Evolutionary conservation across 2,888 invertebrate genomes (phyloP).

Genomic region (Melolontha melolontha): DNA sequence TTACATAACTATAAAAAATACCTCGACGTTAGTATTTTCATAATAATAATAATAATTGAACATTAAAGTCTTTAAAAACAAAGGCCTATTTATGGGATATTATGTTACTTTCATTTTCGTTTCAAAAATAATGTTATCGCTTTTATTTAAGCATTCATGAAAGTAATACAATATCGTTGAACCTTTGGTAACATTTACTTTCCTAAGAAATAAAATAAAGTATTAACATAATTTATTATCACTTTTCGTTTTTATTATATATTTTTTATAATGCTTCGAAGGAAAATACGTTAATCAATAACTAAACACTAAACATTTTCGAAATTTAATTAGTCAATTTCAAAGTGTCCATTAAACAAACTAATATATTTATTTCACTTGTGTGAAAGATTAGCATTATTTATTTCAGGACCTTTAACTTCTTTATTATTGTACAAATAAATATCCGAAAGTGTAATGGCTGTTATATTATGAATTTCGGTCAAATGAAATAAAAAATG

Average conservation of each 20-base stretch:
- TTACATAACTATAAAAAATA: conserved; percentile 29
- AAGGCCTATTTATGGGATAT: conserved; percentile 15
- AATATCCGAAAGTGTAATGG: not conserved
- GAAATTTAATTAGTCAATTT: conserved; percentile 25
- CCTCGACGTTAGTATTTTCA: not conserved
- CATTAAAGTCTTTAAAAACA: conserved; percentile 33
- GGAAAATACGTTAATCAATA: conserved; percentile 24
- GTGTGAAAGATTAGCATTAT: conserved; percentile 21
- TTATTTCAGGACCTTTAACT: conserved; percentile 6
- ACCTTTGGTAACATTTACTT: conserved; percentile 33
- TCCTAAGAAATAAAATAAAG: conserved; percentile 14
- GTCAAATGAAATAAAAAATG: conserved; percentile 24
- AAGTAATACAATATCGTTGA: conserved; percentile 14
- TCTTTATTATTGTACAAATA: not conserved
- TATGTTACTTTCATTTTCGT: conserved; percentile 7
- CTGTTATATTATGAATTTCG: not conserved
- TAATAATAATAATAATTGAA: conserved; percentile 7
- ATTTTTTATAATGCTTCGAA: conserved; percentile 11
- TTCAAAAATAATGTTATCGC: conserved; percentile 9
- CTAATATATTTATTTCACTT: conserved; percentile 33
- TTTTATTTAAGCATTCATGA: conserved; percentile 10
- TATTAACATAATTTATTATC: conserved; percentile 35
- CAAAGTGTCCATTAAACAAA: conserved; percentile 28
- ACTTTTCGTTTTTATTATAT: conserved; percentile 23
- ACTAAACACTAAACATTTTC: conserved; percentile 22